A percentile compares a stretch with the other conserved stretches of the same genome.
These are phyloP conservation scores for Cephus pygmeus DNA, from an alignment of 2,888 invertebrate genomes.

Conservation along the genomic window DNA sequence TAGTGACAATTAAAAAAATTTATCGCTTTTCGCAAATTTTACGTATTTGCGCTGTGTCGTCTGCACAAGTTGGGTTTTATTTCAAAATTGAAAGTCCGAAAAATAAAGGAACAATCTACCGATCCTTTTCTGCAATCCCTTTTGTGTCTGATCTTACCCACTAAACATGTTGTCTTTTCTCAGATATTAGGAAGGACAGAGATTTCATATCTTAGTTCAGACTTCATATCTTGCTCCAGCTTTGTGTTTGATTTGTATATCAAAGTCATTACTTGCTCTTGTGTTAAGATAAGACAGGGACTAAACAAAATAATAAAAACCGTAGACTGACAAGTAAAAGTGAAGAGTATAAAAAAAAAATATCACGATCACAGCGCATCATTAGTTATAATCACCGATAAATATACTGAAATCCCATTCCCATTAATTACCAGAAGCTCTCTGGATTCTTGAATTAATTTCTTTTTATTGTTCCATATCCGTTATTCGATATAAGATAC, in stretches of 20 bases:
- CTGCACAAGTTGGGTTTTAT: neutral
- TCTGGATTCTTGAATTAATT: neutral
- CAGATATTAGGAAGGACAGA: neutral
- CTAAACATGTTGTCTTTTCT: neutral
- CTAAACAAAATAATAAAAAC: neutral
- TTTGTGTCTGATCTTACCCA: neutral
- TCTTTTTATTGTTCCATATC: conserved; percentile 48
- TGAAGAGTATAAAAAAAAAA: conserved; percentile 29
- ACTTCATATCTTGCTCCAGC: neutral
- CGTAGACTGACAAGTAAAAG: conserved; percentile 19
- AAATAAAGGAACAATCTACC: neutral
- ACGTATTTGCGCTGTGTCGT: neutral
- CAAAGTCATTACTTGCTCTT: neutral
- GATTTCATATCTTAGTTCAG: no score
- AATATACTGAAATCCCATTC: neutral
- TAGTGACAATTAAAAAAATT: neutral
- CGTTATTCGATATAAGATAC: conserved; percentile 55
- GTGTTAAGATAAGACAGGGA: neutral
- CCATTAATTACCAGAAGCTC: neutral
- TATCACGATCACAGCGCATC: conserved; percentile 48
- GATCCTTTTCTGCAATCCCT: neutral
- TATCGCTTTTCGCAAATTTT: neutral
- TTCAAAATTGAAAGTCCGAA: neutral
- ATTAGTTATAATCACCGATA: neutral
- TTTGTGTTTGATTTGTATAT: neutral